Evolutionary conservation across 2,888 invertebrate species (phyloP).

Genomic region (Epirrhoe alternata): DNA sequence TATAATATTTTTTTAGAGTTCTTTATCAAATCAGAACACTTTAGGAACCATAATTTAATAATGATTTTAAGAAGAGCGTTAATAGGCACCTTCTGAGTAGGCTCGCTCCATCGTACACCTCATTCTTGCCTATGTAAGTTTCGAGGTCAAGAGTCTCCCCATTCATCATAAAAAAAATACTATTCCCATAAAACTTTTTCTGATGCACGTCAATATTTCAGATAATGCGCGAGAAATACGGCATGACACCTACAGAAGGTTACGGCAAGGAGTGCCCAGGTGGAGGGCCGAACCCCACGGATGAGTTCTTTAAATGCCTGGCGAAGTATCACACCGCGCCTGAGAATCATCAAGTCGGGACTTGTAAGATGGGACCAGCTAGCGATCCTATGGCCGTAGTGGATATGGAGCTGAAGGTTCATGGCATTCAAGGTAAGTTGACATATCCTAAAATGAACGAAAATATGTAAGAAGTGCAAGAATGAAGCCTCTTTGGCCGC

Average conservation of each 20-base stretch:
- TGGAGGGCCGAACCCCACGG: constrained; percentile 78
- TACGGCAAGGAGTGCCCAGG: constrained; percentile 80
- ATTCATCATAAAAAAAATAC: too few species aligned
- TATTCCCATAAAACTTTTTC: not conserved
- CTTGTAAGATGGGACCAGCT: constrained; percentile 92
- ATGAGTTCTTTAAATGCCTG: constrained; percentile 92
- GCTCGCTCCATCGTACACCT: too few species aligned
- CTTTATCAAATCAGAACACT: too few species aligned
- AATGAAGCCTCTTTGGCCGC: too few species aligned
- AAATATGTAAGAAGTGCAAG: too few species aligned
- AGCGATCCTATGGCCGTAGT: constrained; percentile 90
- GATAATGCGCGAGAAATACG: constrained; percentile 85
- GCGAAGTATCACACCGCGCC: constrained; percentile 89
- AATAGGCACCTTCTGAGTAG: too few species aligned
- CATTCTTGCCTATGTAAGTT: too few species aligned
- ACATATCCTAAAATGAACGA: too few species aligned
- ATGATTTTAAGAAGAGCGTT: too few species aligned
- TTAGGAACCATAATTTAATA: too few species aligned
- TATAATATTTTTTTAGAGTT: too few species aligned
- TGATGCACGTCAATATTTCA: constrained; percentile 36
- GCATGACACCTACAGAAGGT: constrained; percentile 76
- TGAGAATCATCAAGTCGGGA: constrained; percentile 93
- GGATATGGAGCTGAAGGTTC: constrained; percentile 87
- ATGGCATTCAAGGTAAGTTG: constrained; percentile 84
- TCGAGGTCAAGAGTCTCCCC: too few species aligned